A percentile compares a stretch with the other conserved stretches of the same genome.
Conservation (phyloP, 2,113 vertebrate genomes). For the Oryctolagus cuniculus region DNA sequence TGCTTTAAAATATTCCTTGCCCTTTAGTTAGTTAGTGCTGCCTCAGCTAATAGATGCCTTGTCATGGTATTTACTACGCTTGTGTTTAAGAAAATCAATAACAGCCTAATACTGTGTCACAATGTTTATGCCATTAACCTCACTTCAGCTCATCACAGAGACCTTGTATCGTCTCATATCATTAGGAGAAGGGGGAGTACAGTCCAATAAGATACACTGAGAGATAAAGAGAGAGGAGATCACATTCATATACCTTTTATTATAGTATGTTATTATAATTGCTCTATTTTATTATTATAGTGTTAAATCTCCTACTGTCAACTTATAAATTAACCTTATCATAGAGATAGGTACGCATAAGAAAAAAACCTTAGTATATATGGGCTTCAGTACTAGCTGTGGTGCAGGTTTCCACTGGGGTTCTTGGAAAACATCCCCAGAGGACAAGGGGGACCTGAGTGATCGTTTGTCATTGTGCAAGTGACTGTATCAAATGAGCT, state of each 20-base stretch:
- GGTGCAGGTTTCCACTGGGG: too few species aligned
- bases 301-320: not conserved
- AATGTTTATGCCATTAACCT: too few species aligned
- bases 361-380: not conserved
- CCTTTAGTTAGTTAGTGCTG: fast-evolving
- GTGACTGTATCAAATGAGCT: not conserved
- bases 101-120: not conserved
- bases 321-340: not conserved
- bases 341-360: too few species aligned
- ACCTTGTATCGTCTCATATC: not conserved
- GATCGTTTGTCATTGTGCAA: not conserved
- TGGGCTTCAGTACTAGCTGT: not conserved
- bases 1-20: not conserved
- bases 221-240: too few species aligned
- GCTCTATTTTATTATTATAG: not conserved
- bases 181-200: not conserved
- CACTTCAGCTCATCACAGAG: too few species aligned
- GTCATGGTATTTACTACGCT: too few species aligned
- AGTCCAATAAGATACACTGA: not conserved
- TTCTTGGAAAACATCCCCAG: not conserved
- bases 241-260: not conserved
- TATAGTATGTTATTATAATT: not conserved
- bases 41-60: not conserved
- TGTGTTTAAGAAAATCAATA: not conserved
- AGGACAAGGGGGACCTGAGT: not conserved